Evolutionary conservation across 2,888 invertebrate species (phyloP).

Genomic region (Podabrus alpinus): DNA sequence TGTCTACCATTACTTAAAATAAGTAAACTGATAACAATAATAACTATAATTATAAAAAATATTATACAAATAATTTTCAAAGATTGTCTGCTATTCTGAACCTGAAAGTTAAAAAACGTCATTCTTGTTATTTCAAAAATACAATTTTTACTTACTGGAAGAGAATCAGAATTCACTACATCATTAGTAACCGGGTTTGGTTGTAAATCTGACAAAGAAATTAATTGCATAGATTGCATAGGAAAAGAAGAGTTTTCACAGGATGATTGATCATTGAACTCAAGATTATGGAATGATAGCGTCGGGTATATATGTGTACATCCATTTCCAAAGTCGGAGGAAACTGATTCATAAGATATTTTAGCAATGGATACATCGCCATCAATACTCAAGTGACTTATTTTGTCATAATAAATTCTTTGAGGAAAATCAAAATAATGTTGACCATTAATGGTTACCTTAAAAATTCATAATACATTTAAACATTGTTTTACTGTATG

Average conservation of each 20-base stretch:
- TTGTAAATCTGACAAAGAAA: neutral
- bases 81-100: neutral
- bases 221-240: no score
- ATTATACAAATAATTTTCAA: neutral
- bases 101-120: neutral
- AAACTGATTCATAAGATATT: slow-evolving; percentile 66
- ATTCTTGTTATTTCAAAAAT: neutral
- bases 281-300: neutral
- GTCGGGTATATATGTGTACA: neutral
- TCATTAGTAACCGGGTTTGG: neutral
- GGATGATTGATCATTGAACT: neutral
- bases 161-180: neutral
- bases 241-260: no score
- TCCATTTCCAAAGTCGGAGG: no score
- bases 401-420: slow-evolving; percentile 67
- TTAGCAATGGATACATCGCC: slow-evolving; percentile 73
- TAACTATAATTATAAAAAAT: neutral
- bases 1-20: neutral
- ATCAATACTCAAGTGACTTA: slow-evolving; percentile 73
- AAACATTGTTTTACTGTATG: neutral
- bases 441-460: slow-evolving; percentile 79
- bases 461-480: slow-evolving; percentile 40
- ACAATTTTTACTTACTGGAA: neutral
- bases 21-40: neutral
- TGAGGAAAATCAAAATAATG: slow-evolving; percentile 80